A percentile compares a stretch with the other conserved stretches of the same genome.
These are phyloP conservation scores for Pseudomyrmex gracilis DNA, from an alignment of 1,140 invertebrate genomes.

Conservation along the genomic window DNA sequence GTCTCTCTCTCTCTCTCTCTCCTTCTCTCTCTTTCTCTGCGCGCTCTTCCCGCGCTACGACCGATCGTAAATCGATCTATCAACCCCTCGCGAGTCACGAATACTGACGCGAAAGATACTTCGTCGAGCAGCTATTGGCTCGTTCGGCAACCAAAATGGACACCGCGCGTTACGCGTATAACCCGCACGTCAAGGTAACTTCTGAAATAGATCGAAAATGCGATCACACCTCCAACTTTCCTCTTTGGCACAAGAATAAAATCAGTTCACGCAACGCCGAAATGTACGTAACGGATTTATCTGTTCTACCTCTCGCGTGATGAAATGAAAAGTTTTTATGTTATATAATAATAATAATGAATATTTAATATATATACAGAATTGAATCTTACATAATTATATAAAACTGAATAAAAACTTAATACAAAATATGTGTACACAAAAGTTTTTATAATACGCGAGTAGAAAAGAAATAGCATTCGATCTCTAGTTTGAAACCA, in stretches of 20 bases:
- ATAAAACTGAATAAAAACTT: too few species aligned
- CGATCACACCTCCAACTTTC: constrained; percentile 41
- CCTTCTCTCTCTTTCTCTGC: neutral
- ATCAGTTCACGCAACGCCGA: constrained; percentile 2
- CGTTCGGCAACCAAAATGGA: constrained; percentile 61
- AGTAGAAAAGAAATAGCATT: too few species aligned
- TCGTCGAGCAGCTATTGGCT: constrained; percentile 41
- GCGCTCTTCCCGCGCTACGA: constrained; percentile 51
- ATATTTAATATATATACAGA: neutral
- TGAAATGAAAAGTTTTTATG: constrained; percentile 1
- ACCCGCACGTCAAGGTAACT: constrained; percentile 34
- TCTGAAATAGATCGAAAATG: constrained; percentile 56
- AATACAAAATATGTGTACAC: too few species aligned
- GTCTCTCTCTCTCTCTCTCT: too few species aligned
- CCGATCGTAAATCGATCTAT: constrained; percentile 74
- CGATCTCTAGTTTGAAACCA: too few species aligned
- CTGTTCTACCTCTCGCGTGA: neutral
- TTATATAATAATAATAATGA: neutral
- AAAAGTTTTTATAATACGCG: too few species aligned
- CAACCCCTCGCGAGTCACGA: constrained; percentile 66
- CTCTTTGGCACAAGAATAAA: constrained; percentile 29
- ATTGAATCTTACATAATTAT: too few species aligned
- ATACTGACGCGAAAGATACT: constrained; percentile 63
- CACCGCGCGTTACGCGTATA: constrained; percentile 37
- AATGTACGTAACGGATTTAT: constrained; percentile 15